A percentile compares a stretch with the other conserved stretches of the same genome.
Conservation (phyloP, 2,888 invertebrate genomes). For the Byasa hedistus region DNA sequence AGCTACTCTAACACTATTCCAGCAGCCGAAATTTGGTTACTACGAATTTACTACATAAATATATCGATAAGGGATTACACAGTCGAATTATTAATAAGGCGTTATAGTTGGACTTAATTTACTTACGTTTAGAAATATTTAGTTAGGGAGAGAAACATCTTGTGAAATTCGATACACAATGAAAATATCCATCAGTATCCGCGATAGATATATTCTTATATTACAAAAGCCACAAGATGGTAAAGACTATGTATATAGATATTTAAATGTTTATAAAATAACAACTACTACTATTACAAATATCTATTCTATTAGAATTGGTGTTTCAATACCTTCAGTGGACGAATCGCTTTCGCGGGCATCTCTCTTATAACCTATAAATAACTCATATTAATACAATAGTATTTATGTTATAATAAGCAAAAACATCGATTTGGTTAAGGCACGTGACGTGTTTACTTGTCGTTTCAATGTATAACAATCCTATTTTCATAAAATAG, state of each 20-base stretch:
- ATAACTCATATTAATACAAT: conserved; percentile 34
- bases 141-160: conserved; percentile 16
- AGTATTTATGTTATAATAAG: conserved; percentile 30
- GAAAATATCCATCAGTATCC: background rate
- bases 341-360: conserved; percentile 72
- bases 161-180: conserved; percentile 13
- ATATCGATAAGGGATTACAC: conserved; percentile 25
- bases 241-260: background rate
- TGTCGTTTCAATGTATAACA: conserved; percentile 2
- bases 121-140: conserved; percentile 23
- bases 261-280: conserved; percentile 25
- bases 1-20: conserved; percentile 13
- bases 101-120: conserved; percentile 30
- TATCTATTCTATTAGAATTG: conserved; percentile 61
- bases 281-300: conserved; percentile 36
- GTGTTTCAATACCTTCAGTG: conserved; percentile 77
- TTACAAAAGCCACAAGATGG: conserved; percentile 7
- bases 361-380: conserved; percentile 40
- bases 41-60: conserved; percentile 26
- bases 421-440: conserved; percentile 29
- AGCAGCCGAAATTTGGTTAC: conserved; percentile 23
- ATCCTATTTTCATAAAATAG: background rate
- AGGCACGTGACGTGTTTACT: conserved; percentile 33
- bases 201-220: background rate
- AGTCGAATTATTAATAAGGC: conserved; percentile 31